These are phyloP conservation scores for Pristiophorus japonicus DNA, from an alignment of 2,113 vertebrate species.

Conservation along the genomic window DNA sequence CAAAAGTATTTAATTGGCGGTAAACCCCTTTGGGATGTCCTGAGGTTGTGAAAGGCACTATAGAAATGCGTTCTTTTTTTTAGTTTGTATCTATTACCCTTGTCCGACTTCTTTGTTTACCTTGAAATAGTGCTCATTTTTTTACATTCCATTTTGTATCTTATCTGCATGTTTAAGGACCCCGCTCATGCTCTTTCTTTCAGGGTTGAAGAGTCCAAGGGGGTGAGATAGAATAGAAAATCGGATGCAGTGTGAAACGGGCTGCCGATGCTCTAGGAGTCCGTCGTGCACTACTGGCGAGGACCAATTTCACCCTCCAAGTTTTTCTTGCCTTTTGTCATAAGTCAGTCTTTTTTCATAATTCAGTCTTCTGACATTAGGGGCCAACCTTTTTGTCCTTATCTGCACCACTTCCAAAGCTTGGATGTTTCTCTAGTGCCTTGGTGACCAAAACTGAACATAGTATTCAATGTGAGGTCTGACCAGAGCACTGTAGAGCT, in stretches of 20 bases:
- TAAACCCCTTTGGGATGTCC: too few species aligned
- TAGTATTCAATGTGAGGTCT: too few species aligned
- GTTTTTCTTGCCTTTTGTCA: too few species aligned
- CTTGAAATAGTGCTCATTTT: neutral
- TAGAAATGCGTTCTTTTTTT: neutral
- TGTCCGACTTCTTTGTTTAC: neutral
- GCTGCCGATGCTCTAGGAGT: neutral
- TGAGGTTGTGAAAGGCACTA: too few species aligned
- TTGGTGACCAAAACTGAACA: too few species aligned
- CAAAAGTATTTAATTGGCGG: too few species aligned
- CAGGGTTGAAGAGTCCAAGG: neutral
- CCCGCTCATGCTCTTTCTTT: neutral
- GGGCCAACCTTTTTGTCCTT: too few species aligned
- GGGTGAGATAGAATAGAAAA: neutral
- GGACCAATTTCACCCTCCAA: neutral
- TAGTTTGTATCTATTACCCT: neutral
- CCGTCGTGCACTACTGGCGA: neutral
- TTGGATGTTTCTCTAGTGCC: too few species aligned
- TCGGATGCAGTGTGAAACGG: neutral
- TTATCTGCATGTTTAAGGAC: neutral
- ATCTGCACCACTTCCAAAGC: too few species aligned
- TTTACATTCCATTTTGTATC: neutral
- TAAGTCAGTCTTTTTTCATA: too few species aligned
- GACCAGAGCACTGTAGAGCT: too few species aligned
- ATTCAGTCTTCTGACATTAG: too few species aligned